Evolutionary conservation across 2,888 invertebrate genomes (phyloP).

Genomic region (Meteorus colon): DNA sequence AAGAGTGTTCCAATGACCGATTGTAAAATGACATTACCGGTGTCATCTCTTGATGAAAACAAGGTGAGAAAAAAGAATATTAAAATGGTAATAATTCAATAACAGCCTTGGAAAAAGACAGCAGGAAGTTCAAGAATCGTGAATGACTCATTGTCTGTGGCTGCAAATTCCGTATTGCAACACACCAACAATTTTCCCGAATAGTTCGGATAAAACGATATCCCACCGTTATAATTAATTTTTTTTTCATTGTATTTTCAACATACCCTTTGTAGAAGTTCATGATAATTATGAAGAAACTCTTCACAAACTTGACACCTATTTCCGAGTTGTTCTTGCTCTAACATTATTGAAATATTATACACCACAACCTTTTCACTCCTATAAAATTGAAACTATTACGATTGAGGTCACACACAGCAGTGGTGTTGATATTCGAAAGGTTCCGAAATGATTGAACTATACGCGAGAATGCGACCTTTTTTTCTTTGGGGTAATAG

Average conservation of each 20-base stretch:
- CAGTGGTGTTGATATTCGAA: neutral
- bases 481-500: neutral
- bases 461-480: conserved; percentile 5
- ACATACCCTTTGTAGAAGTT: conserved; percentile 82
- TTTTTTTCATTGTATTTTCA: neutral
- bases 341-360: conserved; percentile 75
- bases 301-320: conserved; percentile 85
- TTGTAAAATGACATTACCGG: neutral
- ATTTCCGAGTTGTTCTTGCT: conserved; percentile 78
- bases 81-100: neutral
- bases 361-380: neutral
- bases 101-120: conserved; percentile 7
- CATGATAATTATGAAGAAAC: conserved; percentile 81
- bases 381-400: neutral
- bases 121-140: conserved; percentile 43
- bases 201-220: neutral
- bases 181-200: neutral
- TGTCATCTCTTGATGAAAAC: neutral
- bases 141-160: conserved; percentile 46
- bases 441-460: neutral
- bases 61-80: neutral
- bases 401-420: neutral
- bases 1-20: neutral
- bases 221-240: neutral
- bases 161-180: neutral